Percentiles rank a stretch among this genome's conserved stretches.
phyloP scores from a whole-genome alignment of 2,888 invertebrate genomes.

The Pseudococcus longispinus region DNA sequence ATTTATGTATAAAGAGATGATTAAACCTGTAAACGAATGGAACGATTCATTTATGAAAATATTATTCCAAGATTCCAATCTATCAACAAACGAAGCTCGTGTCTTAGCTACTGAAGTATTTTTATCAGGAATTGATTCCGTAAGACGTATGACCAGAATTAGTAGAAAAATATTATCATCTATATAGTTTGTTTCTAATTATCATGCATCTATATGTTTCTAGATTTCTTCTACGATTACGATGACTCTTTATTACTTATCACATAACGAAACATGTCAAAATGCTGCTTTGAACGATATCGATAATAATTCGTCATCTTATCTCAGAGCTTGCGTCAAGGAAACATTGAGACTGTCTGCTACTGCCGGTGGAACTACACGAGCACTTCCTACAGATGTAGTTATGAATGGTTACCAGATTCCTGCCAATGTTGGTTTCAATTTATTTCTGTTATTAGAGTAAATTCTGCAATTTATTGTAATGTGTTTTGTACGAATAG shows the following conservation, averaged over 20 bases:
- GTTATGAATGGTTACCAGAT: constrained; percentile 65
- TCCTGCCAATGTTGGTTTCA: constrained; percentile 63
- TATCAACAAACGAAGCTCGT: constrained; percentile 64
- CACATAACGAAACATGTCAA: constrained; percentile 62
- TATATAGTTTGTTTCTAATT: not conserved
- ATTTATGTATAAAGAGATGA: constrained; percentile 31
- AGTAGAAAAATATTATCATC: not conserved
- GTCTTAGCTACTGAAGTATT: constrained; percentile 68
- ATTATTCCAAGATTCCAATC: constrained; percentile 63
- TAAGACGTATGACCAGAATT: constrained; percentile 59
- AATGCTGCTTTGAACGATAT: constrained; percentile 61
- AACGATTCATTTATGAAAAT: constrained; percentile 62
- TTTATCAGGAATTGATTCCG: constrained; percentile 69
- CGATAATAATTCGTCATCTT: constrained; percentile 58
- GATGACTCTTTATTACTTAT: constrained; percentile 64
- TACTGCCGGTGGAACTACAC: constrained; percentile 64
- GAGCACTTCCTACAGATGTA: constrained; percentile 63
- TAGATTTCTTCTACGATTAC: constrained; percentile 66
- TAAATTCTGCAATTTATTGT: not conserved
- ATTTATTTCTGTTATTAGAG: not conserved
- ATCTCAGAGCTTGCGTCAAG: constrained; percentile 63
- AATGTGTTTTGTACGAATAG: constrained; percentile 61
- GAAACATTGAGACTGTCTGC: constrained; percentile 64
- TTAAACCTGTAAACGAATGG: not conserved
- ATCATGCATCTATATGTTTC: constrained; percentile 41